Evolutionary conservation across 2,797 vertebrate species (phyloP).

Genomic region (Darevskia mixta): DNA sequence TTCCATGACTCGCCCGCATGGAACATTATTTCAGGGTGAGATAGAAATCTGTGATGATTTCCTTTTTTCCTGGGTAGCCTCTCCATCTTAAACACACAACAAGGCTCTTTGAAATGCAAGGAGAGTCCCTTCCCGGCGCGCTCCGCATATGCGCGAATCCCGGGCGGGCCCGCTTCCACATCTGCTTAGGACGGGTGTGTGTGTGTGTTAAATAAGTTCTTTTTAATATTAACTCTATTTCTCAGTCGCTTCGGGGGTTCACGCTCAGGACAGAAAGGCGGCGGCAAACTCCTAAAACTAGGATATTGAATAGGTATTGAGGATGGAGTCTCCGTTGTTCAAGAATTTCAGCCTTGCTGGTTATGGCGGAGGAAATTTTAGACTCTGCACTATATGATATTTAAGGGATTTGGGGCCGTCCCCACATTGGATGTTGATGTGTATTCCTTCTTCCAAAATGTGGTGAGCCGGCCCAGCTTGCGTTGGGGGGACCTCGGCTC

Average conservation of each 20-base stretch:
- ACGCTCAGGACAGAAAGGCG: neutral
- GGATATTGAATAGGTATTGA: neutral
- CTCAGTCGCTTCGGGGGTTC: neutral
- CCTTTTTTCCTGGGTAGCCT: neutral
- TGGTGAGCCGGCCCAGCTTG: too few relatives aligned
- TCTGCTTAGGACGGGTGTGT: neutral
- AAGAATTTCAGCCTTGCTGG: neutral
- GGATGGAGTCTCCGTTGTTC: neutral
- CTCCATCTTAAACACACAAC: neutral
- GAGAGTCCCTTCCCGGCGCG: neutral
- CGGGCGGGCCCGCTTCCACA: neutral
- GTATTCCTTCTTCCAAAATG: too few relatives aligned
- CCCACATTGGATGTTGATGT: too few relatives aligned
- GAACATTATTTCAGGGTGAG: neutral
- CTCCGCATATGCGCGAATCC: neutral
- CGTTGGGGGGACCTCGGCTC: too few relatives aligned
- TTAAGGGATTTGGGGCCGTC: too few relatives aligned
- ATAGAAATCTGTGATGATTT: neutral
- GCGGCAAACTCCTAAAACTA: neutral
- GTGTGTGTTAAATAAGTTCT: neutral
- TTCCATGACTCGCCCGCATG: neutral
- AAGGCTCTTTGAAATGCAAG: neutral
- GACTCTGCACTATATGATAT: neutral
- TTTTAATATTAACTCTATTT: neutral
- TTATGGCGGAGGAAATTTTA: neutral